Percentiles rank a stretch among this genome's conserved stretches.
Conservation (phyloP, 2,888 invertebrate species). For the Eupsilia transversa region DNA sequence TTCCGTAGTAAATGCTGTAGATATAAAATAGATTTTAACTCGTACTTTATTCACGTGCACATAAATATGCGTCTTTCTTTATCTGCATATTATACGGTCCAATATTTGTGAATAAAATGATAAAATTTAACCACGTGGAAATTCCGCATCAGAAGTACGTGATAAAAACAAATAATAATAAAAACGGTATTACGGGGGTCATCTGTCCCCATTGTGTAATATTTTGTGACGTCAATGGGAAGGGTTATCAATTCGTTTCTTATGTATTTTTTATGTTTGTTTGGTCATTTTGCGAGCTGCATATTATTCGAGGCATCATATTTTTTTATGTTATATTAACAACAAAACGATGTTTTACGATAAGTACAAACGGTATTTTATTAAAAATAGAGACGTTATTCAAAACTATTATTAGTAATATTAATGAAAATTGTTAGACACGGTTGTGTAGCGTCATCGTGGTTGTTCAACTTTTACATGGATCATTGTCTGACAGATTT, state of each 20-base stretch:
- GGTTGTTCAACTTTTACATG: too few relatives aligned
- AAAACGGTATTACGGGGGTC: slow-evolving; percentile 61
- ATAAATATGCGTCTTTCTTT: slow-evolving; percentile 45
- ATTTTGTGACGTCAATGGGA: slow-evolving; percentile 59
- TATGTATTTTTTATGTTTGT: slow-evolving; percentile 64
- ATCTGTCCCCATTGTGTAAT: slow-evolving; percentile 62
- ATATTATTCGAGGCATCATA: slow-evolving; percentile 46
- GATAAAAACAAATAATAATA: slow-evolving; percentile 69
- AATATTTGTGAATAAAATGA: slow-evolving; percentile 58
- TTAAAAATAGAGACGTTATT: background rate
- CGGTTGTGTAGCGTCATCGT: too few relatives aligned
- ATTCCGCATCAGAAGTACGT: slow-evolving; percentile 62
- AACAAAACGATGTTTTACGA: slow-evolving; percentile 20
- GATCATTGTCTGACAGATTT: too few relatives aligned
- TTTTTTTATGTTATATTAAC: slow-evolving; percentile 32
- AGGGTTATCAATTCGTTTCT: slow-evolving; percentile 66
- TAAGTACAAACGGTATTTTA: background rate
- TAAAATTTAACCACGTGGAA: slow-evolving; percentile 67
- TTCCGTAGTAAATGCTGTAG: slow-evolving; percentile 16
- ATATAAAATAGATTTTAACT: slow-evolving; percentile 32
- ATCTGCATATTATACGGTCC: slow-evolving; percentile 58
- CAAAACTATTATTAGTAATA: background rate
- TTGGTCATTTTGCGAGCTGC: slow-evolving; percentile 54
- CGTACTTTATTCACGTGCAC: slow-evolving; percentile 29
- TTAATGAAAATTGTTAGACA: too few relatives aligned